A percentile compares a stretch with the other conserved stretches of the same genome.
Evolutionary conservation across 2,797 vertebrate species (phyloP).

Genomic region (Vireo griseus): DNA sequence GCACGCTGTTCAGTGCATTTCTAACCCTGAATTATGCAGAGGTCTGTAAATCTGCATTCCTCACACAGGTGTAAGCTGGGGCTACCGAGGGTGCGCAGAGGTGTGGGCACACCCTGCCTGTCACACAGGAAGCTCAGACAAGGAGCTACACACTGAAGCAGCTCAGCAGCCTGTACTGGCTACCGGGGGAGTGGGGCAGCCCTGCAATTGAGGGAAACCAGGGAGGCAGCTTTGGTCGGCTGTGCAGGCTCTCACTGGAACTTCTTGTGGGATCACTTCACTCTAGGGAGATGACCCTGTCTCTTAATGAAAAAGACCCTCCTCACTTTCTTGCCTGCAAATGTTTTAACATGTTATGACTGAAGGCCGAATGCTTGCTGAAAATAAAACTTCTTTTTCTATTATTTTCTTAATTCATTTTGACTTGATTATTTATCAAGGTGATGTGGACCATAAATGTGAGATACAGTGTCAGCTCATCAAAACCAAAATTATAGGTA

Average conservation of each 20-base stretch:
- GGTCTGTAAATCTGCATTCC: neutral
- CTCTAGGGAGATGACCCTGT: neutral
- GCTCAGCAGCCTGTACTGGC: neutral
- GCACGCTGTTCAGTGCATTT: neutral
- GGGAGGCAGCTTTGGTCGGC: neutral
- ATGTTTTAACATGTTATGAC: neutral
- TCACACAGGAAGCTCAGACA: fast-evolving
- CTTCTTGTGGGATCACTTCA: neutral
- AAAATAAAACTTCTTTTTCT: neutral
- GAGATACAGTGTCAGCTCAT: neutral
- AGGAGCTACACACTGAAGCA: neutral
- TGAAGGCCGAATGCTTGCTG: neutral
- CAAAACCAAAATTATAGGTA: neutral
- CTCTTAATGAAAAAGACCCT: neutral
- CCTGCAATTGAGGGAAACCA: fast-evolving
- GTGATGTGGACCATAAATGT: neutral
- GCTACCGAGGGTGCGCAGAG: fast-evolving
- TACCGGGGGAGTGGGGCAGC: fast-evolving
- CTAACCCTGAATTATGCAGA: neutral
- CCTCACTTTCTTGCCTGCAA: neutral
- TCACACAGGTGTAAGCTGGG: fast-evolving
- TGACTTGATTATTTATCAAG: neutral
- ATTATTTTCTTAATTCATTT: neutral
- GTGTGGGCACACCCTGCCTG: too few species aligned
- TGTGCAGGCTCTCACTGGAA: neutral